Percentiles rank a stretch among this genome's conserved stretches.
Evolutionary conservation across 2,797 vertebrate species (phyloP).

Genomic region (Malurus splendens): DNA sequence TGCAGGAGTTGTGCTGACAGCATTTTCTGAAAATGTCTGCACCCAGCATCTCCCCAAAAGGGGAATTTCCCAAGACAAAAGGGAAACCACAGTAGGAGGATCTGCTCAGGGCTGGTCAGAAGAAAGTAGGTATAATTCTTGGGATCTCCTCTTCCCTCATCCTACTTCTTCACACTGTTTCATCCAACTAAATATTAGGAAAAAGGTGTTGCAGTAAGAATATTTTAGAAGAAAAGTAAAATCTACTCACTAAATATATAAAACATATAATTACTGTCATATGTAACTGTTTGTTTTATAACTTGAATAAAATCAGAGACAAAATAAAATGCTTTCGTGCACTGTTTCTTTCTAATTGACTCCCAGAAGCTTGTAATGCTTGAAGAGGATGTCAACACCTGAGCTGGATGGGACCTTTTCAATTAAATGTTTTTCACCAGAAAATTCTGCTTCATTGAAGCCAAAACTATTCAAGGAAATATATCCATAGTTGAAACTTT

Average conservation of each 20-base stretch:
- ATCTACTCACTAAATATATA: background rate
- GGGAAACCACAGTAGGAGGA: background rate
- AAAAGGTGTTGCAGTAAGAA: background rate
- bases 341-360: background rate
- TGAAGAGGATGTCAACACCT: constrained; percentile 9
- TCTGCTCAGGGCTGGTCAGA: background rate
- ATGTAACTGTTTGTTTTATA: background rate
- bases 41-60: background rate
- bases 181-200: background rate
- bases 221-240: background rate
- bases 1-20: background rate
- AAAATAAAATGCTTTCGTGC: background rate
- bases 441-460: constrained; percentile 17
- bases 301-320: background rate
- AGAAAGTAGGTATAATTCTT: background rate
- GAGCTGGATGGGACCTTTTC: background rate
- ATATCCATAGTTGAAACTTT: background rate
- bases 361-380: background rate
- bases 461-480: constrained; percentile 22
- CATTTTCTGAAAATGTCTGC: constrained; percentile 1
- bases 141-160: background rate
- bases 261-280: background rate
- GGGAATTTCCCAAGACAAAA: background rate
- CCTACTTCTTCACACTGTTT: background rate
- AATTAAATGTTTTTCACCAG: constrained; percentile 17